Conservation (phyloP, 2,797 vertebrate species). For the Eulemur coronatus region DNA sequence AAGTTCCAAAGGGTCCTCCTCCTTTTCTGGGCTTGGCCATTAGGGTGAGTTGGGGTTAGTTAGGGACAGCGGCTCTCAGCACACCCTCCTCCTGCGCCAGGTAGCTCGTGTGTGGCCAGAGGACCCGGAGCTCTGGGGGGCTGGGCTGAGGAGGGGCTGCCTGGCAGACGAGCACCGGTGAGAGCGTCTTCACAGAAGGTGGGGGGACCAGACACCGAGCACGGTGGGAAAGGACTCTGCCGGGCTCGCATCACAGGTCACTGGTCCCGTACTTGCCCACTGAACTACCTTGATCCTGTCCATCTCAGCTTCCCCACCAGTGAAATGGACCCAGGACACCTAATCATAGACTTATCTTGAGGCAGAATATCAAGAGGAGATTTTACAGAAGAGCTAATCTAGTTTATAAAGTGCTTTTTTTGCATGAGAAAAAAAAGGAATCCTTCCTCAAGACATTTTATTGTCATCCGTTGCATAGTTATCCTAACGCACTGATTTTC, state of each 20-base stretch:
- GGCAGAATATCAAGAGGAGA: not conserved
- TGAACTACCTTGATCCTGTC: not conserved
- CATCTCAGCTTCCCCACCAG: not conserved
- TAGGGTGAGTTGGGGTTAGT: not conserved
- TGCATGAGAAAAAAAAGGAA: not conserved
- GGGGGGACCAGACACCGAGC: not conserved
- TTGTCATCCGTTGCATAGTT: not conserved
- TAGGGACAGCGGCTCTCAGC: not conserved
- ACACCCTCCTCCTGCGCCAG: not conserved
- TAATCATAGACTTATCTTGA: not conserved
- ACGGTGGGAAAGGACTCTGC: not conserved
- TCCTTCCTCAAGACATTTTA: not conserved
- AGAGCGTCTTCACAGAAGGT: not conserved
- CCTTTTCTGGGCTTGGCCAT: not conserved
- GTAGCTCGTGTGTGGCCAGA: not conserved
- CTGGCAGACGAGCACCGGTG: not conserved
- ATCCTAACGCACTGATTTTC: not conserved
- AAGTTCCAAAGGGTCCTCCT: not conserved
- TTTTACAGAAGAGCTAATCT: not conserved
- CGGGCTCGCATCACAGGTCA: not conserved
- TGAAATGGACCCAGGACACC: not conserved
- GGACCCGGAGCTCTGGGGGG: not conserved
- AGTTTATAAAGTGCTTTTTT: not conserved
- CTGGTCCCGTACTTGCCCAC: not conserved
- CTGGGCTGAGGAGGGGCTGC: no score